Base-by-base conservation (phyloP, 2,113 vertebrate genomes). In the Struthidea cinerea region DNA sequence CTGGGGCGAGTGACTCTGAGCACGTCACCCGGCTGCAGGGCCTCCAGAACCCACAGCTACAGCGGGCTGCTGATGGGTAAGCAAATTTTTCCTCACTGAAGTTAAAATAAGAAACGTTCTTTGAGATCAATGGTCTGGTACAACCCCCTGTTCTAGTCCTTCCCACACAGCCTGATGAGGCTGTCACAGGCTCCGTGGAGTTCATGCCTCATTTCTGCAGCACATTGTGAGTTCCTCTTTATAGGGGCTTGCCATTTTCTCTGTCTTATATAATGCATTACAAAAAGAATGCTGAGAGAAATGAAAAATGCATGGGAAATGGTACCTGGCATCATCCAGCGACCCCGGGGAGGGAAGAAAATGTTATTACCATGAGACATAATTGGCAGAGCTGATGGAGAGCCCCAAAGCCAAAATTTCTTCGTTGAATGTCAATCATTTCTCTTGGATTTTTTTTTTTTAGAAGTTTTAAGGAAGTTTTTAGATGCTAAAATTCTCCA, bases 51-150 rank as follows among this genome's bases (percentile, higher is more conserved):
- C 52, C 49, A 1, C 84, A 26, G 75, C 57, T 35, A 0, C 79
- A 30, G 69, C 63, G 4, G 5, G 2, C 19, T 57, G 22, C 8
- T 52, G 65, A 41, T 39, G 7, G 70, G 63, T 37, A 87, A 89
- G 61, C 74, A 39, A 10, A 5, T 44, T 57, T 90, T 55, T 35
- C 80, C 65, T 89, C 19, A 1, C 6, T 57, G 49, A 71, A 57
- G 91, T 85, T 95, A 91, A 91, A 97, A 85, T 89, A 94, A 91
- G 95, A 80, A 92, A 44, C 7, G 2, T 60, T 15, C 70, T 91
- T 30, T 70, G 82, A 95, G 95, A 96, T 93, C 93, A 76, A 47
- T 87, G 92, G 88, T 92, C 88, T 92, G 95, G 83, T 86, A 42
- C 91, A 95, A 16, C 78, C 89, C 90, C 81, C 95, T 82, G 89